Percentiles rank a stretch among this genome's conserved stretches.
phyloP scores from a whole-genome alignment of 2,888 invertebrate species.

The Brenthis hecate region DNA sequence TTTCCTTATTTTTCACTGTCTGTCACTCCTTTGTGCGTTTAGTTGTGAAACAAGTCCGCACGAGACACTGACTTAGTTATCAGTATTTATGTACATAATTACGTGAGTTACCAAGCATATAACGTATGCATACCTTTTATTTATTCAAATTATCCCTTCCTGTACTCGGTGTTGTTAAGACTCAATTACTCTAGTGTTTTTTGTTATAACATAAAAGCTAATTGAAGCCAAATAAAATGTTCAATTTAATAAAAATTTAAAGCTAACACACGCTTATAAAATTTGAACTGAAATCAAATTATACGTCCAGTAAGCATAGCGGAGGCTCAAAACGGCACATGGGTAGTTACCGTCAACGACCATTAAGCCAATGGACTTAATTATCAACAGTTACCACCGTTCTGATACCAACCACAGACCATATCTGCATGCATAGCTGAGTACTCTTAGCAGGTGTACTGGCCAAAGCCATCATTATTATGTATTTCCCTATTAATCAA shows the following conservation, averaged over 20 bases:
- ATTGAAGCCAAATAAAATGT: too few species aligned
- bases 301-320: slow-evolving; percentile 59
- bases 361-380: slow-evolving; percentile 74
- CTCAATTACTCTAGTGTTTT: too few species aligned
- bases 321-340: slow-evolving; percentile 60
- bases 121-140: not conserved
- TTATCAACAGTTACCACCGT: slow-evolving; percentile 75
- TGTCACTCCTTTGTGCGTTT: slow-evolving; percentile 51
- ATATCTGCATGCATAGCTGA: slow-evolving; percentile 29
- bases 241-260: too few species aligned
- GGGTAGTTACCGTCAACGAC: slow-evolving; percentile 69
- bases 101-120: slow-evolving; percentile 38
- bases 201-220: too few species aligned
- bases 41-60: slow-evolving; percentile 48
- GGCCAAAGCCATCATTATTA: slow-evolving; percentile 9
- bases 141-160: not conserved
- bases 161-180: too few species aligned
- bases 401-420: slow-evolving; percentile 33
- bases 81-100: slow-evolving; percentile 48
- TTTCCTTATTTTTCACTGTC: slow-evolving; percentile 69
- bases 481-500: slow-evolving; percentile 3
- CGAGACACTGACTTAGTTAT: slow-evolving; percentile 45
- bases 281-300: slow-evolving; percentile 33
- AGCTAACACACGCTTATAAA: not conserved
- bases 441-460: slow-evolving; percentile 16